A percentile compares a stretch with the other conserved stretches of the same genome.
Conservation (phyloP, 2,113 vertebrate species). For the Pelobates fuscus region DNA sequence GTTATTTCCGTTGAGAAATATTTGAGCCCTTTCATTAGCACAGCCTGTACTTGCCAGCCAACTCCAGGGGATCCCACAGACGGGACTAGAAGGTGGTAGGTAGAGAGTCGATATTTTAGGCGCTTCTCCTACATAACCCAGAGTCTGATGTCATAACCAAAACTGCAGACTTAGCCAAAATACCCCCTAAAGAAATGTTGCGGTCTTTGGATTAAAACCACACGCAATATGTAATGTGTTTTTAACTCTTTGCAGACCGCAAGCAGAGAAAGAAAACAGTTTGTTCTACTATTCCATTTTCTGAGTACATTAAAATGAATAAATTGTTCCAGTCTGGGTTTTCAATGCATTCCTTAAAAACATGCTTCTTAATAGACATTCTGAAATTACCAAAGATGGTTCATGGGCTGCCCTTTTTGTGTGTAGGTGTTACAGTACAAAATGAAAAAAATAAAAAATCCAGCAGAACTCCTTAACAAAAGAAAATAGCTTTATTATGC, state of each 20-base stretch:
- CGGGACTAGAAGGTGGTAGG: not conserved
- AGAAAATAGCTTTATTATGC: too few species aligned
- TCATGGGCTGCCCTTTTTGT: too few species aligned
- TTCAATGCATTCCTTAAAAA: too few species aligned
- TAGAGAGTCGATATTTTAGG: slow-evolving; percentile 16
- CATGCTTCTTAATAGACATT: too few species aligned
- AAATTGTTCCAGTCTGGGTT: too few species aligned
- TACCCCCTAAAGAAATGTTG: slow-evolving; percentile 31
- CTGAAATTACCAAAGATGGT: too few species aligned
- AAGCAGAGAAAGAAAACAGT: too few species aligned
- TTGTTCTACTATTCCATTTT: too few species aligned
- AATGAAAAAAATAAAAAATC: too few species aligned
- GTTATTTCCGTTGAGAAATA: not conserved
- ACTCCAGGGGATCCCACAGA: slow-evolving; percentile 39
- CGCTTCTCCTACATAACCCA: slow-evolving; percentile 19
- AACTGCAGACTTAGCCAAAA: slow-evolving; percentile 23
- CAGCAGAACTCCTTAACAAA: too few species aligned
- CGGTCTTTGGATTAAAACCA: slow-evolving; percentile 16
- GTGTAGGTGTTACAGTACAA: too few species aligned
- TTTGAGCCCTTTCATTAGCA: slow-evolving; percentile 6
- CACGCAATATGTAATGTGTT: slow-evolving; percentile 9
- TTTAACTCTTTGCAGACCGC: slow-evolving; percentile 25
- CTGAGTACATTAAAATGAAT: too few species aligned
- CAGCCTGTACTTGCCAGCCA: slow-evolving; percentile 15
- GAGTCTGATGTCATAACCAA: slow-evolving; percentile 44